A percentile compares a stretch with the other conserved stretches of the same genome.
Evolutionary conservation across 2,888 invertebrate genomes (phyloP).

Genomic region (Silvanus unidentatus): DNA sequence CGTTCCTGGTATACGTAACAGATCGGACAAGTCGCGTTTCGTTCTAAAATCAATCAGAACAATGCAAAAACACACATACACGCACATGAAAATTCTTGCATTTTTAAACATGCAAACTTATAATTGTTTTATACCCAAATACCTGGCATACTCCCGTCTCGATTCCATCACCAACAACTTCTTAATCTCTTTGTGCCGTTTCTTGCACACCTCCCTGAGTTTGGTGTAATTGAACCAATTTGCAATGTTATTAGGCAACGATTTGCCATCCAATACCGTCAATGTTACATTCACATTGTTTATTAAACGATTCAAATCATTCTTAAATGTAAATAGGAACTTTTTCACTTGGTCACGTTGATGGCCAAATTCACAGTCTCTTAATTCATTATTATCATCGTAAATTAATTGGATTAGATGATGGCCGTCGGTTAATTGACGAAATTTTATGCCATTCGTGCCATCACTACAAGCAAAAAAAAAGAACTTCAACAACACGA

Average conservation of each 20-base stretch:
- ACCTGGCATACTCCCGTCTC: no score
- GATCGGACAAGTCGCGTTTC: constrained; percentile 54
- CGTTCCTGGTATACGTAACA: constrained; percentile 81
- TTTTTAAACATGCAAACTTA: no score
- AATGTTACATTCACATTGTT: constrained; percentile 51
- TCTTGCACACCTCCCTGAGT: constrained; percentile 53
- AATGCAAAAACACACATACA: no score
- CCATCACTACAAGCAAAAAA: constrained; percentile 18
- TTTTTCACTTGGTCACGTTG: constrained; percentile 51
- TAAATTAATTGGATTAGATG: constrained; percentile 66
- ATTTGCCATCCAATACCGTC: constrained; percentile 48
- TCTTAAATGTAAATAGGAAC: constrained; percentile 55
- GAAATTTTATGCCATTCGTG: constrained; percentile 50
- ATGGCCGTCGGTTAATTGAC: constrained; percentile 63
- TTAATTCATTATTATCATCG: constrained; percentile 53
- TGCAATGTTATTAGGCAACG: constrained; percentile 49
- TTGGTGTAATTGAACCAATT: constrained; percentile 56
- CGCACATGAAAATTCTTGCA: no score
- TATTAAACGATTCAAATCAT: constrained; percentile 48
- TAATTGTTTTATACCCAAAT: no score
- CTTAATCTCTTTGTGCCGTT: constrained; percentile 41
- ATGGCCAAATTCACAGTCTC: constrained; percentile 63
- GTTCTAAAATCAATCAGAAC: constrained; percentile 37
- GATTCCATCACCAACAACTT: constrained; percentile 6
- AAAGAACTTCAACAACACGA: not conserved